These are phyloP conservation scores for Rhynchonema sp. DNA, from an alignment of 2,888 invertebrate species.

Conservation along the genomic window DNA sequence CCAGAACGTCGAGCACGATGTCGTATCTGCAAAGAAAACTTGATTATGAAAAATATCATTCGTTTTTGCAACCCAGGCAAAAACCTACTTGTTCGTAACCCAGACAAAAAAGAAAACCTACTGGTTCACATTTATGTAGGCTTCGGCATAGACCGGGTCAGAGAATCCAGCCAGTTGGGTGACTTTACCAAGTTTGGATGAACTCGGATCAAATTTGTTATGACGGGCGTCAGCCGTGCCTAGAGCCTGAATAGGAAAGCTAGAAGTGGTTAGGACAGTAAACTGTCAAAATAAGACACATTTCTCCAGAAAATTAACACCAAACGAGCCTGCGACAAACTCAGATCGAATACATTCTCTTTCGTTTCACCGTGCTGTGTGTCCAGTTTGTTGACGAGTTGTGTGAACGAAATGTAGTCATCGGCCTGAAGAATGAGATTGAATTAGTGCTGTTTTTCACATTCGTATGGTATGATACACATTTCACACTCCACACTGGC, in stretches of 20 bases:
- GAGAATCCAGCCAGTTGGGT: slow-evolving; percentile 96
- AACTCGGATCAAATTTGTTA: slow-evolving; percentile 30
- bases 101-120: slow-evolving; percentile 13
- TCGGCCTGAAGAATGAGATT: slow-evolving; percentile 49
- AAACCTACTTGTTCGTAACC: neutral
- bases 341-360: slow-evolving; percentile 73
- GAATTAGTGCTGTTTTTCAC: too few species aligned
- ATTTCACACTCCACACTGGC: too few species aligned
- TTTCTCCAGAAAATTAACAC: slow-evolving; percentile 39
- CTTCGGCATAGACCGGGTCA: slow-evolving; percentile 97
- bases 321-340: slow-evolving; percentile 54
- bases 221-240: slow-evolving; percentile 16
- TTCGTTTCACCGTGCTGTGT: slow-evolving; percentile 36
- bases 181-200: slow-evolving; percentile 43
- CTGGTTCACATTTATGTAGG: slow-evolving; percentile 96
- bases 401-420: slow-evolving; percentile 46
- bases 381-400: slow-evolving; percentile 38
- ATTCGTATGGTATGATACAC: too few species aligned
- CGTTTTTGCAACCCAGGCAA: neutral
- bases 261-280: neutral
- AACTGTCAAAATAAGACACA: neutral
- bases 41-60: neutral
- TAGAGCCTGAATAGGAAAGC: slow-evolving; percentile 12
- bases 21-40: slow-evolving; percentile 40
- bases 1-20: slow-evolving; percentile 86